Conservation (phyloP, 2,797 vertebrate genomes). For the Neosalanx taihuensis region DNA sequence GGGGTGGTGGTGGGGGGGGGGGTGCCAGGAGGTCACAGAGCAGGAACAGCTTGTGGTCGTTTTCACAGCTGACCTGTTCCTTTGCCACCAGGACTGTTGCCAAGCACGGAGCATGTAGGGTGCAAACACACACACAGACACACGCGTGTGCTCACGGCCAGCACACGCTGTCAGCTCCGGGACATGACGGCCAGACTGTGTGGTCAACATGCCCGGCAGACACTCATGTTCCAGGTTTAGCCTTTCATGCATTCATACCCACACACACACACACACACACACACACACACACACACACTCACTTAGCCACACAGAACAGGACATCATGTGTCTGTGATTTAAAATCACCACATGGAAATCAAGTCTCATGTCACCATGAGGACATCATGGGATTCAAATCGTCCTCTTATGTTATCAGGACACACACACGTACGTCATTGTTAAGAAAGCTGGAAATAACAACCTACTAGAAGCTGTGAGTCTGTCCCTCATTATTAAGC, state of each 20-base stretch:
- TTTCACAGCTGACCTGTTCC: conserved; percentile 25
- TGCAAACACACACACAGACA: neutral
- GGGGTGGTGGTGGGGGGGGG: neutral
- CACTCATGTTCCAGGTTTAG: neutral
- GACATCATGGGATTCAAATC: too few species aligned
- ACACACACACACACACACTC: neutral
- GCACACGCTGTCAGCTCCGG: neutral
- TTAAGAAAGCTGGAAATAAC: too few species aligned
- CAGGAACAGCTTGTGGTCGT: conserved; percentile 28
- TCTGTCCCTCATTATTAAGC: too few species aligned
- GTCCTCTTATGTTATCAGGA: too few species aligned
- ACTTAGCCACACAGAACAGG: neutral
- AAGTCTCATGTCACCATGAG: too few species aligned
- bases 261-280: neutral
- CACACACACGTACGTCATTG: too few species aligned
- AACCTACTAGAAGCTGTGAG: too few species aligned
- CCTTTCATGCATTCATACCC: neutral
- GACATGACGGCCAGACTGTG: neutral
- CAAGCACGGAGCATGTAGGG: neutral
- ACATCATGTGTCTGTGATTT: conserved; percentile 1
- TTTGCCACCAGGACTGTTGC: neutral
- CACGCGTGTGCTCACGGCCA: neutral
- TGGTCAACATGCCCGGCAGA: conserved; percentile 1
- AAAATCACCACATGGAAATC: neutral
- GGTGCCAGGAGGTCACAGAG: conserved; percentile 2